Percentiles rank a stretch among this genome's conserved stretches.
Conservation (phyloP, 2,113 vertebrate genomes). For the Seriola aureovittata region DNA sequence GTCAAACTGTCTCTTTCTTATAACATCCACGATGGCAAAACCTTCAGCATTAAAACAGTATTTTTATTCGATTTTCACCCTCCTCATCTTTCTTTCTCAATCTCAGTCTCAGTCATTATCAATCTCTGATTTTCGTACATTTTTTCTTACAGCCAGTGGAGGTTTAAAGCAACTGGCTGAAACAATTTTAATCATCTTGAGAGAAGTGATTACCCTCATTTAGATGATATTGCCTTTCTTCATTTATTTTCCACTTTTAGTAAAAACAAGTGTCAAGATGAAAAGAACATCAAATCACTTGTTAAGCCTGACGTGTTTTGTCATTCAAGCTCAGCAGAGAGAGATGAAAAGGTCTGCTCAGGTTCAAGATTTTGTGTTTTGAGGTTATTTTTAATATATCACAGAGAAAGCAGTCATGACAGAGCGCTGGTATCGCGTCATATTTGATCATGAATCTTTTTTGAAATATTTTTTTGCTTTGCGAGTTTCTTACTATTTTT, state of each 20-base stretch:
- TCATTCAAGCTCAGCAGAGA: not conserved
- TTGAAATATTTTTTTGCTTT: no score
- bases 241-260: not conserved
- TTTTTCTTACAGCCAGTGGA: not conserved
- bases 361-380: not conserved
- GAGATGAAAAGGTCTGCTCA: not conserved
- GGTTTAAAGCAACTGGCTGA: not conserved
- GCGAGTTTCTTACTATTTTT: not conserved
- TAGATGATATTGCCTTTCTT: not conserved
- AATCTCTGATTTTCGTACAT: not conserved
- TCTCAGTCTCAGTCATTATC: not conserved
- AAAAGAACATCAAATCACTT: conserved; percentile 22
- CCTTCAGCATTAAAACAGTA: not conserved
- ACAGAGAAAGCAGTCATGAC: not conserved
- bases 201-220: conserved; percentile 3
- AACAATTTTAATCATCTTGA: not conserved
- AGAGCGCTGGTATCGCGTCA: not conserved
- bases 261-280: conserved; percentile 28
- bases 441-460: not conserved
- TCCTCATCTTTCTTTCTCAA: not conserved
- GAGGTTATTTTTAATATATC: conserved; percentile 18
- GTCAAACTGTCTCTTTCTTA: not conserved
- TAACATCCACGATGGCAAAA: no score
- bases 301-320: not conserved
- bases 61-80: not conserved